Base-by-base conservation (phyloP, 1,140 invertebrate genomes). In the Apolygus lucorum region DNA sequence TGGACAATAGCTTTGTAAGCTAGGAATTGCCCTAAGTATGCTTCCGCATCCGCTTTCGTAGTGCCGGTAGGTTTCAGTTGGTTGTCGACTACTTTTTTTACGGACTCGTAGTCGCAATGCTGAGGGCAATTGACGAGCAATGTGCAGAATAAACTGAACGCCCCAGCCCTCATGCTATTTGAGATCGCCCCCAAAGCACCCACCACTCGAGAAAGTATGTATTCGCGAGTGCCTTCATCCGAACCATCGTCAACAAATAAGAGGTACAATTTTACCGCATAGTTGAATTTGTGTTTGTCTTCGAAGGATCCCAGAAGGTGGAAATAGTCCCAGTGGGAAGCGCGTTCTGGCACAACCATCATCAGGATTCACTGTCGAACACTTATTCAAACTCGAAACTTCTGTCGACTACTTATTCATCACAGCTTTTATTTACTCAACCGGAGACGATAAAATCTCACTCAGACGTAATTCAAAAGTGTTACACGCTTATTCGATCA, bases 291-390 rank as follows among this genome's bases (percentile, higher is more conserved):
- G 4, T 11, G 11, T 4, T 59, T 59, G 54, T 59, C 54, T 59
- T 11, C 54, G 54, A 59, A 59, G 4, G 54, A 59, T 13, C 54
- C 54, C 54, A 59, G 22, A 13, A 14, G 11, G 54, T 59, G 11
- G 54, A 59, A 59, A 59, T 59, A 59, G 54, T 59, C 54, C 54
- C 54, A 59, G 22, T 59, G 54, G 54, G 54, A 59, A 4, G 11
- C 54, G 4, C 22, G 54, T 42, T 42, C 17, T 13, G 54, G 54
- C 11, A 59, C 54, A 11, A 59, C 54, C 54, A 59, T 59, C 22
- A 11, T 59, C 34, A n/a, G n/a, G n/a, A n/a, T n/a, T n/a, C n/a
- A n/a, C n/a, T n/a, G n/a, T n/a, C n/a, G n/a, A n/a, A n/a, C n/a
- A n/a, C n/a, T n/a, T n/a, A n/a, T n/a, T n/a, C n/a, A n/a, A n/a